Conservation (phyloP, 2,797 vertebrate species). For the Anguilla anguilla region DNA sequence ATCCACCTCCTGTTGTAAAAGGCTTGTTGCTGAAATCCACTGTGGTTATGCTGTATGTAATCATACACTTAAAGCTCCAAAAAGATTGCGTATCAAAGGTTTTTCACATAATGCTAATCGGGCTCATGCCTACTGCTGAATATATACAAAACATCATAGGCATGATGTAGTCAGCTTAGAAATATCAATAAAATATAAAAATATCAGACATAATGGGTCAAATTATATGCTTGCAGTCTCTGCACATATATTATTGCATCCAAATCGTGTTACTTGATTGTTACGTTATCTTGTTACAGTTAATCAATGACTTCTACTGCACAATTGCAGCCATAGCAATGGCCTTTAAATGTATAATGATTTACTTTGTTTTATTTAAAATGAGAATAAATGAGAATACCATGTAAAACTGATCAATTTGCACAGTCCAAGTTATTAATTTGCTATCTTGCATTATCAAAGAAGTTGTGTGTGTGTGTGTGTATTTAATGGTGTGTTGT, state of each 20-base stretch:
- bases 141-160: neutral
- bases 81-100: neutral
- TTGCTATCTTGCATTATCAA: neutral
- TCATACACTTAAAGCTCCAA: neutral
- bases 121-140: neutral
- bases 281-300: neutral
- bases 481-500: neutral
- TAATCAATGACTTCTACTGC: neutral
- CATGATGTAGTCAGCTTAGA: neutral
- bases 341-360: neutral
- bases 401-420: neutral
- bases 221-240: neutral
- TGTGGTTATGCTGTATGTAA: neutral
- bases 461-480: conserved; percentile 19
- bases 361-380: neutral
- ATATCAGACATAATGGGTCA: neutral
- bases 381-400: neutral
- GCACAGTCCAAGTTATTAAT: neutral
- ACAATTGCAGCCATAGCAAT: neutral
- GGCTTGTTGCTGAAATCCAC: conserved; percentile 13
- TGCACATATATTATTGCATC: neutral
- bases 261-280: neutral
- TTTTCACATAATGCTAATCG: neutral
- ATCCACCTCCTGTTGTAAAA: conserved; percentile 20
- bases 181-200: neutral